Percentiles rank a stretch among this genome's conserved stretches.
Evolutionary conservation across 2,888 invertebrate genomes (phyloP).

Genomic region (Drosophila sordidapex): DNA sequence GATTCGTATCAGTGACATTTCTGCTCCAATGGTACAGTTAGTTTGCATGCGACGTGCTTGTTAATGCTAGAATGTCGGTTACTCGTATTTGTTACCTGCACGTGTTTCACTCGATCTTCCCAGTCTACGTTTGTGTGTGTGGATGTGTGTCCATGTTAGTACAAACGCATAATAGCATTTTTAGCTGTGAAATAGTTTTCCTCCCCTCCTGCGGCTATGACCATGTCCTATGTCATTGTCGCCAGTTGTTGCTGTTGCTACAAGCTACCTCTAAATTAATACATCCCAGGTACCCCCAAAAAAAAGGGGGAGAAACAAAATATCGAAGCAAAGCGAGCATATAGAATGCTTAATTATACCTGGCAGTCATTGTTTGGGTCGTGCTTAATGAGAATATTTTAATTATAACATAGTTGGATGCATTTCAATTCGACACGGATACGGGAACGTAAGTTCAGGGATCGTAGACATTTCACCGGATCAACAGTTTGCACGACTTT

Average conservation of each 20-base stretch:
- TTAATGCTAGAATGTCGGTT: slow-evolving; percentile 58
- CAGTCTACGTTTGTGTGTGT: background rate
- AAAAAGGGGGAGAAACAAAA: slow-evolving; percentile 9
- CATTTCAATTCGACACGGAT: slow-evolving; percentile 13
- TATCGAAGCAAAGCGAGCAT: slow-evolving; percentile 21
- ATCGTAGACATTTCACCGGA: slow-evolving; percentile 19
- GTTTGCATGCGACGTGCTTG: slow-evolving; percentile 80
- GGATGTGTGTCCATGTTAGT: slow-evolving; percentile 67
- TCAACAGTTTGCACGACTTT: slow-evolving; percentile 25
- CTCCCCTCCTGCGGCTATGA: slow-evolving; percentile 7
- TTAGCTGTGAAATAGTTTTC: slow-evolving; percentile 73
- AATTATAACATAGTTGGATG: slow-evolving; percentile 53
- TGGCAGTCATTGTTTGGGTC: slow-evolving; percentile 54
- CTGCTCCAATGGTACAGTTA: slow-evolving; percentile 77
- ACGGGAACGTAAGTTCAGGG: background rate
- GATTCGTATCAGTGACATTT: slow-evolving; percentile 81
- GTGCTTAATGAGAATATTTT: slow-evolving; percentile 72
- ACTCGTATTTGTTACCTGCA: slow-evolving; percentile 25
- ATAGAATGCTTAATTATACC: slow-evolving; percentile 48
- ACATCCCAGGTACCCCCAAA: slow-evolving; percentile 63
- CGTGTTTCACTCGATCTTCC: slow-evolving; percentile 29
- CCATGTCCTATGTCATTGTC: slow-evolving; percentile 35
- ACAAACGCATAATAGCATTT: slow-evolving; percentile 79
- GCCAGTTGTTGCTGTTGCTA: slow-evolving; percentile 34
- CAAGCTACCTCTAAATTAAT: slow-evolving; percentile 71